Conservation (phyloP, 2,888 invertebrate species). For the Parapristionchus giblindavisi region DNA sequence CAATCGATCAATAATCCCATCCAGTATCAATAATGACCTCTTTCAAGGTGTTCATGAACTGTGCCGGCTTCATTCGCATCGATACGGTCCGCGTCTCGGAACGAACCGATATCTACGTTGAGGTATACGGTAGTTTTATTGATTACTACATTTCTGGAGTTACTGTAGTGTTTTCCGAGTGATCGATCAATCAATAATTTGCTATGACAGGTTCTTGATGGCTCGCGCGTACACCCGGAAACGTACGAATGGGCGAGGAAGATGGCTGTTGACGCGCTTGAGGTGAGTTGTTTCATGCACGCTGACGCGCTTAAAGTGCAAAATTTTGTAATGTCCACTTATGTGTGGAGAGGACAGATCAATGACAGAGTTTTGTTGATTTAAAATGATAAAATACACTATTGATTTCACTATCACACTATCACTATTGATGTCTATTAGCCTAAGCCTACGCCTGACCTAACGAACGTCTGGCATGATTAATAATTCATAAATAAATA, state of each 20-base stretch:
- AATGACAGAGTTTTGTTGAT: too few species aligned
- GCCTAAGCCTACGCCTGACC: too few species aligned
- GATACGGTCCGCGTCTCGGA: slow-evolving; percentile 82
- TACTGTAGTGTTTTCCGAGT: background rate
- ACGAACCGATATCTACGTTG: slow-evolving; percentile 61
- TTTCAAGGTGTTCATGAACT: slow-evolving; percentile 88
- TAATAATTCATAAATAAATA: too few species aligned
- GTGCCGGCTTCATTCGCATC: slow-evolving; percentile 98
- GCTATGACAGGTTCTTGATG: slow-evolving; percentile 77
- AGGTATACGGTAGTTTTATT: slow-evolving; percentile 75
- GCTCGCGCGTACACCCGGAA: slow-evolving; percentile 97
- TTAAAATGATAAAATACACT: too few species aligned
- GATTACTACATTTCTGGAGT: background rate
- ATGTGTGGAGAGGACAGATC: too few species aligned
- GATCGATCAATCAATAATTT: background rate
- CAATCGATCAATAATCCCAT: too few species aligned
- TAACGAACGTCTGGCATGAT: too few species aligned
- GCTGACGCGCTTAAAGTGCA: too few species aligned
- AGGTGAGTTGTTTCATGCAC: slow-evolving; percentile 80
- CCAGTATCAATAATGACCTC: too few species aligned
- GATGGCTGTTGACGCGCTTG: slow-evolving; percentile 98
- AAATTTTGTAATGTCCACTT: too few species aligned
- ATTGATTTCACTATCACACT: too few species aligned
- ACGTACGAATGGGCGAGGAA: slow-evolving; percentile 99
- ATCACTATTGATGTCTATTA: too few species aligned